These are phyloP conservation scores for Drosophila limbata DNA, from an alignment of 2,888 invertebrate species.

Conservation along the genomic window DNA sequence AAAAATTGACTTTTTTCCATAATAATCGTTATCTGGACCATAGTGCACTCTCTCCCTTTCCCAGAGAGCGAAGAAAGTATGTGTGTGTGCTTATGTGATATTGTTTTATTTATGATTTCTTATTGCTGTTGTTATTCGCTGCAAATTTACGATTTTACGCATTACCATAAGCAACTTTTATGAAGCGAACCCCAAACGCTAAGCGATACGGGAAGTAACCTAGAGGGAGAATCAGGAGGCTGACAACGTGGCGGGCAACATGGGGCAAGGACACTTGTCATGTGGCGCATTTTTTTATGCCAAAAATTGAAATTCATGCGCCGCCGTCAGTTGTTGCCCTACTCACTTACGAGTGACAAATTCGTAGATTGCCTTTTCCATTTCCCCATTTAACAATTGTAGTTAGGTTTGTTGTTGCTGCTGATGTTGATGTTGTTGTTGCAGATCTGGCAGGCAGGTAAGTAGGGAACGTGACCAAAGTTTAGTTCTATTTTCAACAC, in stretches of 20 bases:
- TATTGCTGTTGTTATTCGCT: conserved; percentile 61
- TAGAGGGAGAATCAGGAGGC: background rate
- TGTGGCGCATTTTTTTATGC: conserved; percentile 51
- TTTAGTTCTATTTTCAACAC: conserved; percentile 49
- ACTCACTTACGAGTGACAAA: conserved; percentile 58
- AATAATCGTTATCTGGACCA: too few relatives aligned
- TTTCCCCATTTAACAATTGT: conserved; percentile 15
- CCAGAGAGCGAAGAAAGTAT: background rate
- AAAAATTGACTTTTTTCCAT: too few relatives aligned
- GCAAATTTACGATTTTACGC: conserved; percentile 69
- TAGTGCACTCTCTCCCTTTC: background rate
- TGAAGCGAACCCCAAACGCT: conserved; percentile 31
- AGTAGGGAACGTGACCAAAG: conserved; percentile 36
- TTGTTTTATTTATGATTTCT: conserved; percentile 79
- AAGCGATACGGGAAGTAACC: background rate
- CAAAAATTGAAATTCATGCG: conserved; percentile 71
- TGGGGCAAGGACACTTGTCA: conserved; percentile 42
- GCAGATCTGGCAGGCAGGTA: conserved; percentile 19
- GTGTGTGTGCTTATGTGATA: conserved; percentile 65
- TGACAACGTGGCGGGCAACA: background rate
- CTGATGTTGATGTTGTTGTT: background rate
- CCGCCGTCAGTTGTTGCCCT: conserved; percentile 39
- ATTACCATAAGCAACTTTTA: conserved; percentile 71
- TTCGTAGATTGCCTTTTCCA: conserved; percentile 41
- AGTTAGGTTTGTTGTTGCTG: background rate